phyloP scores from a whole-genome alignment of 2,888 invertebrate species.

The Aleiodes alternator region DNA sequence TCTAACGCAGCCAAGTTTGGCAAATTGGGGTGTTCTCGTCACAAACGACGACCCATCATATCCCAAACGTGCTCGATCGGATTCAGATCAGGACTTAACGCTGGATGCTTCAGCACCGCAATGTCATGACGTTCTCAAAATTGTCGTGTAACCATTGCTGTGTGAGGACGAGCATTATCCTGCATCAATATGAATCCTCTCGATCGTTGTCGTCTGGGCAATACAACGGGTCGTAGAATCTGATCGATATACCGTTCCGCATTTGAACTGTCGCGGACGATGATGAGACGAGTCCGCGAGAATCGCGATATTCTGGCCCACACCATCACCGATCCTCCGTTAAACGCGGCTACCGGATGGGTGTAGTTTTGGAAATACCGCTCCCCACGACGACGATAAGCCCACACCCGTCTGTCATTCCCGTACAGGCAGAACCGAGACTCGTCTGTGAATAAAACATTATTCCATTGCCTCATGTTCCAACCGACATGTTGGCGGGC shows the following conservation, averaged over 20 bases:
- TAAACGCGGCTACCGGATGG: constrained; percentile 25
- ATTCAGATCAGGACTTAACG: constrained; percentile 42
- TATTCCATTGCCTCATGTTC: constrained; percentile 2
- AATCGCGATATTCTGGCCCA: constrained; percentile 45
- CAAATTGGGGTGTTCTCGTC: too few relatives aligned
- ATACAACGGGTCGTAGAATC: constrained; percentile 41
- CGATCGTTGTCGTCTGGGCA: constrained; percentile 30
- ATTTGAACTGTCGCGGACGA: constrained; percentile 43
- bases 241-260: constrained; percentile 42
- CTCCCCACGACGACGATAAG: too few relatives aligned
- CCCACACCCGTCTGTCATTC: background rate
- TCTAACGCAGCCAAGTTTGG: too few relatives aligned
- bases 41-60: too few relatives aligned
- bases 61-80: constrained; percentile 31
- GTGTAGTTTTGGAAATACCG: background rate
- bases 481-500: constrained; percentile 42
- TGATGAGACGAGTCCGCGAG: constrained; percentile 42
- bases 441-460: constrained; percentile 3
- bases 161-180: constrained; percentile 51
- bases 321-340: constrained; percentile 49
- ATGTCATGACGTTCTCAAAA: constrained; percentile 42
- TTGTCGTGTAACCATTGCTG: constrained; percentile 38
- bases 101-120: constrained; percentile 33
- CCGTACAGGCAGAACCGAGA: constrained; percentile 1
- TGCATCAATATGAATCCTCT: constrained; percentile 48